Evolutionary conservation across 1,140 invertebrate genomes (phyloP).

Genomic region (Drosophila neocordata): DNA sequence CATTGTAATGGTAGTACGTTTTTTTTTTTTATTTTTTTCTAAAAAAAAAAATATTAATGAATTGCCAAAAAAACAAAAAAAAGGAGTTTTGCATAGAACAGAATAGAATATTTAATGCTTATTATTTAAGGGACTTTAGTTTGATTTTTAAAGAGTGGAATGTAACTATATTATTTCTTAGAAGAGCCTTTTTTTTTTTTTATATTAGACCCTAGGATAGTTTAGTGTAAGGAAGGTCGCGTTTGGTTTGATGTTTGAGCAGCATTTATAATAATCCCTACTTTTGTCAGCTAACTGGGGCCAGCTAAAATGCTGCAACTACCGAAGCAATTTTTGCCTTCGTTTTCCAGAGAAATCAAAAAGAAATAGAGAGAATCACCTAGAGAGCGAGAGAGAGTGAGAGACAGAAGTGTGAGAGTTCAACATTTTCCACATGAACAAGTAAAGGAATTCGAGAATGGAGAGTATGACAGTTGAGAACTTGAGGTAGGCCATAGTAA

Average conservation of each 20-base stretch:
- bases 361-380: background rate
- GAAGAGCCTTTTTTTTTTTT: background rate
- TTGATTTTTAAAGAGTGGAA: background rate
- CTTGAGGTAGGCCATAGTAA: conserved; percentile 6
- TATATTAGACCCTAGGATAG: background rate
- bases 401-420: background rate
- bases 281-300: background rate
- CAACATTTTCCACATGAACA: background rate
- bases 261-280: conserved; percentile 4
- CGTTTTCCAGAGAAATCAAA: background rate
- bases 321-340: background rate
- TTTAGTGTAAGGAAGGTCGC: background rate
- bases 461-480: background rate
- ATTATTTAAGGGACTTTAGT: background rate
- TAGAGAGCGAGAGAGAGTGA: background rate
- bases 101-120: background rate
- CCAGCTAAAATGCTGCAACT: conserved; percentile 11
- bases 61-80: background rate
- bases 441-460: background rate
- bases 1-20: background rate
- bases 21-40: background rate
- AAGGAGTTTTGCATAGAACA: background rate
- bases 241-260: background rate
- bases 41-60: background rate
- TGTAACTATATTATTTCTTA: background rate